phyloP scores from a whole-genome alignment of 2,113 vertebrate genomes.

The Pelvicachromis taeniatus region DNA sequence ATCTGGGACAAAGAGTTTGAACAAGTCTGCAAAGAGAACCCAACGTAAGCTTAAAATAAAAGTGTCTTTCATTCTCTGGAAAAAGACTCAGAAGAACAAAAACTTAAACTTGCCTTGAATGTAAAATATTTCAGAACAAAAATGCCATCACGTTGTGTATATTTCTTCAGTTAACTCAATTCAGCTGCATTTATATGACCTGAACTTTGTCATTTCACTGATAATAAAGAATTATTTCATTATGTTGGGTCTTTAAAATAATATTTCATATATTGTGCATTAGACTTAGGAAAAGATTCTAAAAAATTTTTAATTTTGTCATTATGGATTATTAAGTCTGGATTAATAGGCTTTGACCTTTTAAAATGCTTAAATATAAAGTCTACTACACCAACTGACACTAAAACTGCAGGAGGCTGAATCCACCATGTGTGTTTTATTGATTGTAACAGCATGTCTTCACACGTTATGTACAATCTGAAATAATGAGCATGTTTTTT shows the following conservation, averaged over 20 bases:
- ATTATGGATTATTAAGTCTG: not conserved
- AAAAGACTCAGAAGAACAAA: not conserved
- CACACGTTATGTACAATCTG: not conserved
- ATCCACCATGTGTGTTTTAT: not conserved
- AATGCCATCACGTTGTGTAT: not conserved
- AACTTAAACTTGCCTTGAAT: not conserved
- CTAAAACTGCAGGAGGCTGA: not conserved
- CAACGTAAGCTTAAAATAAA: constrained; percentile 73
- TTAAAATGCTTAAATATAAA: not conserved
- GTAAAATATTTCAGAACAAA: fast-evolving
- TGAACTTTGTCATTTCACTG: not conserved
- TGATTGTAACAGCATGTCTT: fast-evolving
- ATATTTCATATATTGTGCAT: not conserved
- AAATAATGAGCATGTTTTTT: not conserved
- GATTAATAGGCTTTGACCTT: not conserved
- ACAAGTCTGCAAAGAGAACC: constrained; percentile 78
- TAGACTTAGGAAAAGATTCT: not conserved
- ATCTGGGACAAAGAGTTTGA: constrained; percentile 88
- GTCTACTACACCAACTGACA: fast-evolving
- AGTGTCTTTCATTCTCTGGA: no score
- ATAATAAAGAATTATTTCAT: not conserved
- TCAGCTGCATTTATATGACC: not conserved
- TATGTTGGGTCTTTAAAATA: not conserved
- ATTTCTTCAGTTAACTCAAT: not conserved
- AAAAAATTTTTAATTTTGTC: not conserved